Percentiles rank a stretch among this genome's conserved stretches.
These are phyloP conservation scores for Papilio aristodemus DNA, from an alignment of 1,140 invertebrate genomes.

Conservation along the genomic window DNA sequence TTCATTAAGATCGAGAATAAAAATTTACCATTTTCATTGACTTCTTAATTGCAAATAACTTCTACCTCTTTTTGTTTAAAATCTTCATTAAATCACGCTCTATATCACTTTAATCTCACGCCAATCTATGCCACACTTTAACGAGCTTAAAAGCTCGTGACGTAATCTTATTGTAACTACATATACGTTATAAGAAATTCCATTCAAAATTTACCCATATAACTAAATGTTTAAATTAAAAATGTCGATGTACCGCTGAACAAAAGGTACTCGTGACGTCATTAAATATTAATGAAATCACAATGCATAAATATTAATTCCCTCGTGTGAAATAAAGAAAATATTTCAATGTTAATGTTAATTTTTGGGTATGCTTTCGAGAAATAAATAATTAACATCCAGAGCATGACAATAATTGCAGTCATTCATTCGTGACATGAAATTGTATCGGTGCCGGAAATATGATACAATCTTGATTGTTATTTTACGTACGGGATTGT, in stretches of 20 bases:
- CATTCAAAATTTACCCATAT: conserved; percentile 13
- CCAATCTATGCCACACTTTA: conserved; percentile 30
- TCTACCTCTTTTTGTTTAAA: conserved; percentile 19
- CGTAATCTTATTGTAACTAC: conserved; percentile 17
- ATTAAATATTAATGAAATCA: neutral
- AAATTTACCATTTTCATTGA: neutral
- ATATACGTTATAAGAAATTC: conserved; percentile 13
- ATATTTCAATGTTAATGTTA: conserved; percentile 24
- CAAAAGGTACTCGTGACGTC: conserved; percentile 16
- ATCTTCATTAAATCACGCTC: conserved; percentile 21
- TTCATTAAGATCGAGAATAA: neutral
- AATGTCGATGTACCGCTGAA: conserved; percentile 9
- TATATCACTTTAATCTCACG: conserved; percentile 23
- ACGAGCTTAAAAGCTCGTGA: conserved; percentile 28
- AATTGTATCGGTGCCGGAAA: neutral
- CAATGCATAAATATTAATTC: conserved; percentile 4
- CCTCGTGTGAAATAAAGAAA: conserved; percentile 21
- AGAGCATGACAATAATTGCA: conserved; percentile 10
- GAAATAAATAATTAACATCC: conserved; percentile 16
- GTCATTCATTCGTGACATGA: conserved; percentile 8
- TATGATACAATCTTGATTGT: neutral
- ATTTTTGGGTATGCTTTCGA: conserved; percentile 18
- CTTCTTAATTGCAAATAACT: neutral
- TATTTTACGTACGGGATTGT: conserved; percentile 22
- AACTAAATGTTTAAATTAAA: neutral